Evolutionary conservation across 2,888 invertebrate species (phyloP).

Genomic region (Tipula unca): DNA sequence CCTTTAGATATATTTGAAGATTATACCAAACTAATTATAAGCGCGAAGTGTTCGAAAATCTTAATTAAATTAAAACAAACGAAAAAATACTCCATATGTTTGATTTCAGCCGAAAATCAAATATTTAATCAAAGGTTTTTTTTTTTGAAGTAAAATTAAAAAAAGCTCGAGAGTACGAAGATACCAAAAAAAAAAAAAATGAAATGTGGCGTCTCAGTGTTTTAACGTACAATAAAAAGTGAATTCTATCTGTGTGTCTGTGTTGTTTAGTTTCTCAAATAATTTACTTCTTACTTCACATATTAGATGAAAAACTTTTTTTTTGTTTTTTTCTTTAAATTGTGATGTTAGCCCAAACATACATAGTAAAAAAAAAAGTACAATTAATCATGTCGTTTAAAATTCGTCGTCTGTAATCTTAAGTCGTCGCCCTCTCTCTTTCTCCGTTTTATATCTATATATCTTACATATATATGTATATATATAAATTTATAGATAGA

Average conservation of each 20-base stretch:
- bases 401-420: slow-evolving; percentile 17
- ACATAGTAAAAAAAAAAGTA: background rate
- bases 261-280: background rate
- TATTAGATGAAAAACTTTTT: slow-evolving; percentile 1
- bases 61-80: background rate
- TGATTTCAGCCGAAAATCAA: slow-evolving; percentile 2
- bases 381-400: slow-evolving; percentile 18
- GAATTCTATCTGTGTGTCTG: background rate
- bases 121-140: background rate
- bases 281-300: background rate
- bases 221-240: background rate
- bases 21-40: background rate
- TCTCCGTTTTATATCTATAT: background rate
- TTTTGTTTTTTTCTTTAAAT: background rate
- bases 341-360: background rate
- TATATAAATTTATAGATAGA: background rate
- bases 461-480: background rate
- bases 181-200: background rate
- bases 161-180: background rate
- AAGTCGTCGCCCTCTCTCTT: slow-evolving; percentile 9
- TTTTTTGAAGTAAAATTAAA: background rate
- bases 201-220: slow-evolving; percentile 8
- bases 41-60: background rate
- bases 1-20: background rate
- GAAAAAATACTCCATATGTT: background rate